Evolutionary conservation across 1,140 invertebrate genomes (phyloP).

Genomic region (Bombus picipes): DNA sequence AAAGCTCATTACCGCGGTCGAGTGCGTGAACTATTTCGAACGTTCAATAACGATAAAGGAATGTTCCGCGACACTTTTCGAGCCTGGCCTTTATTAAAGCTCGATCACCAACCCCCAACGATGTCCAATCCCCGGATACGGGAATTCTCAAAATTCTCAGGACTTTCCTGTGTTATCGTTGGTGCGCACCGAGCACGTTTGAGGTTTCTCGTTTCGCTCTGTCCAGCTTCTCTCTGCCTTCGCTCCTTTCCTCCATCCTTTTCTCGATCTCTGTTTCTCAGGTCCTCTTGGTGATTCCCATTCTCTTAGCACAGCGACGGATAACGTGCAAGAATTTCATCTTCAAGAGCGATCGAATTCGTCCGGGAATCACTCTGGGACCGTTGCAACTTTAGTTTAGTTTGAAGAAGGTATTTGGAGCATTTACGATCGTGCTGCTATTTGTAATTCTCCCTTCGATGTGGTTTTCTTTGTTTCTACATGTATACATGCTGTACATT

Average conservation of each 20-base stretch:
- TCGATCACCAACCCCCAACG: not conserved
- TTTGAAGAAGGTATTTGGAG: not conserved
- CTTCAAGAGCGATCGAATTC: slow-evolving; percentile 29
- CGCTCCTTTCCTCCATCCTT: no score
- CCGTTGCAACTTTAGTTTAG: not conserved
- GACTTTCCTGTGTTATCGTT: slow-evolving; percentile 39
- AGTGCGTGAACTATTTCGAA: slow-evolving; percentile 66
- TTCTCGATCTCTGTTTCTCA: not conserved
- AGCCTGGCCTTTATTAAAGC: slow-evolving; percentile 60
- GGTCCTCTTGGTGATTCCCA: not conserved
- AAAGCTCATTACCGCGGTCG: slow-evolving; percentile 60
- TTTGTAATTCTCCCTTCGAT: slow-evolving; percentile 2
- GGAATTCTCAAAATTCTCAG: slow-evolving; percentile 58
- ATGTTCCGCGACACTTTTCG: slow-evolving; percentile 53
- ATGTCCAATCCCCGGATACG: slow-evolving; percentile 28
- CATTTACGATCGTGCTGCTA: not conserved
- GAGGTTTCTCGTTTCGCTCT: slow-evolving; percentile 24
- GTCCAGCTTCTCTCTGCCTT: not conserved
- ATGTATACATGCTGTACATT: not conserved
- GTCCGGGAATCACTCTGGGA: slow-evolving; percentile 8
- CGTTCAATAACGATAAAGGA: slow-evolving; percentile 61
- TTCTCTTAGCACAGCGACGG: not conserved
- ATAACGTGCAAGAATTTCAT: slow-evolving; percentile 34
- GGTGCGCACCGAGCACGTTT: slow-evolving; percentile 22
- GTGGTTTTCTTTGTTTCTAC: not conserved